Evolutionary conservation across 2,797 vertebrate species (phyloP), one percentile per base, ranked within the genome.

Genomic region (Cuniculus paca): DNA sequence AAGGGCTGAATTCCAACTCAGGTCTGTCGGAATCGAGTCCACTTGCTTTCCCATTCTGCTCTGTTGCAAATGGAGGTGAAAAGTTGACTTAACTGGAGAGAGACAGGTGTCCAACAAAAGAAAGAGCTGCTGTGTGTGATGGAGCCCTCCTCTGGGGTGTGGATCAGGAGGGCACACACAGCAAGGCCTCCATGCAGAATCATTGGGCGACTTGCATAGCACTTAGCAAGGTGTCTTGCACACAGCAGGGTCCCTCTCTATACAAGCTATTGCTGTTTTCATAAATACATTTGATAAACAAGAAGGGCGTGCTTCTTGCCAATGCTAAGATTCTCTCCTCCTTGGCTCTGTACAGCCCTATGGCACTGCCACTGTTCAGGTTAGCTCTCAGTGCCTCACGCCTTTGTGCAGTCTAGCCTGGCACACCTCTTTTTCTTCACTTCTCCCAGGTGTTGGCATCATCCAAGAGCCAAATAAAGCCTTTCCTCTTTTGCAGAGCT

Each of bases 261-360:
- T 10, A 13, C 34, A 1, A 39, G 45, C 24, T 1, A 14, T 39
- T 31, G 50, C 45, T 60, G 0, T 10, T 72, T 79, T 68, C 6
- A 39, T 6, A 28, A 65, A 28, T 52, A 6, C 34, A 20, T 56
- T 39, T 22, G 50, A 28, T 24, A 26, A 58, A 36, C 68, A 39
- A 0, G 5, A 88, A 48, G 0, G 1, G 24, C 6, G 0, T 0
- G 1, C 1, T 60, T 75, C n/a, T 39, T 39, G 17, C 34, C 17
- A 13, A 8, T 16, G 24, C 42, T 7, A 8, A 52, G 50, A 3
- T 9, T 17, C 14, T 8, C 0, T n/a, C 1, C n/a, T 28, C 7
- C 65, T 79, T 45, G 88, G 74, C 77, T 52, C 2, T 11, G 10
- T 7, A 19, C 16, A 0, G 2, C 7, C 10, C 34, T 12, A 10